Evolutionary conservation across 2,113 vertebrate species (phyloP), one percentile per base, ranked within the genome.

Genomic region (Callionymus lyra): DNA sequence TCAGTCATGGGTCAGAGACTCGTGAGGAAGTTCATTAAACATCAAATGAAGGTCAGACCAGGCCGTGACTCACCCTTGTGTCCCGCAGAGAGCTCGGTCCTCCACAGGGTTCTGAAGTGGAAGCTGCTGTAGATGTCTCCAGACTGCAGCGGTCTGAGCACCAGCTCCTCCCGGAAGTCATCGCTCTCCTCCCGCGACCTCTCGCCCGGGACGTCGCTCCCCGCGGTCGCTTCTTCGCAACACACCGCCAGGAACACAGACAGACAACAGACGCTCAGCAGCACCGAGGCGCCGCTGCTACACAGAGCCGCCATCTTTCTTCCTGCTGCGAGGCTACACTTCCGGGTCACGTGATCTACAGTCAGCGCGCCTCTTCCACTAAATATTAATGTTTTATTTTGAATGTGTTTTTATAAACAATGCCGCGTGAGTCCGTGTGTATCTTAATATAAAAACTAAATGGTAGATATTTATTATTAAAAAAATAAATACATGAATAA

Each of bases 81-180:
- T 50, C 72, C 81, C 41, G 75, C 68, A 37, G 63, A 62, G 60
- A 86, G 81, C 42, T 92, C 89, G 1, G 82, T 84, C 19, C 94
- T 88, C 91, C 91, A 91, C 10, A 87, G 81, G 13, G 90, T 94
- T 36, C 90, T 87, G 77, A 98, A 96, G 79, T 97, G 93, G 74
- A 97, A 96, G 21, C 86, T 91, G 19, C 91, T 87, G 52, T 93
- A 92, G 21, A 96, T 76, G 50, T 96, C 91, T n/a, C 91, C 94
- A 0, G 85, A 87, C 16, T 87, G 88, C 19, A 97, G 80, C 3
- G 92, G 94, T 17, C 86, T 88, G 63, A 97, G 82, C 13, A 95
- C 87, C 43, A 96, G 53, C 50, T 96, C 94, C 69, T 96, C 93
- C 47, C 85, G 67, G 58, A 94, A 84, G 12, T 80, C 72, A 2